These are phyloP conservation scores for Nephrotoma flavescens DNA, from an alignment of 2,888 invertebrate genomes.

Conservation along the genomic window DNA sequence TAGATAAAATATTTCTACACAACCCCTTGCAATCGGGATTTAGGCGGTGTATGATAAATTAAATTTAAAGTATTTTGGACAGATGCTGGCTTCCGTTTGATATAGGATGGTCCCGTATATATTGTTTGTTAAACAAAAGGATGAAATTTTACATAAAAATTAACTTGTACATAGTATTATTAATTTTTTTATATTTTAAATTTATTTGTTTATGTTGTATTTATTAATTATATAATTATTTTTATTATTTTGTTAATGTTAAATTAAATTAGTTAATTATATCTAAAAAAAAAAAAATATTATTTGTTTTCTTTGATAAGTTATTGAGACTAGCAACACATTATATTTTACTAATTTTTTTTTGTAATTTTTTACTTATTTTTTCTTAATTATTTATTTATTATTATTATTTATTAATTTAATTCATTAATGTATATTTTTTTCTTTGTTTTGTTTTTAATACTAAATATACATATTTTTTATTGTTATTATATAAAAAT, in stretches of 20 bases:
- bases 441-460: background rate
- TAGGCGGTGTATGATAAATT: no score
- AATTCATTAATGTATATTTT: background rate
- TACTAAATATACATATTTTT: slow-evolving; percentile 1
- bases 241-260: slow-evolving; percentile 1
- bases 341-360: slow-evolving; percentile 3
- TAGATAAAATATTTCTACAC: no score
- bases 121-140: background rate
- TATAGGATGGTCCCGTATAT: no score
- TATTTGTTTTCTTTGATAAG: background rate
- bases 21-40: no score
- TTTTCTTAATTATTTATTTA: slow-evolving; percentile 1
- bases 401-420: background rate
- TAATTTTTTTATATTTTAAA: background rate
- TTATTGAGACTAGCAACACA: slow-evolving; percentile 7
- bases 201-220: background rate
- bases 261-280: slow-evolving; percentile 1
- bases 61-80: no score
- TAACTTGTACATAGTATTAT: slow-evolving; percentile 2
- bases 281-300: background rate
- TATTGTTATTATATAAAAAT: background rate
- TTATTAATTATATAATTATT: background rate
- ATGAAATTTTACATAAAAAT: slow-evolving; percentile 1
- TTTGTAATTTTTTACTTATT: background rate
- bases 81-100: no score